Evolutionary conservation across 2,797 vertebrate genomes (phyloP).

Genomic region (Rhyacichthys aspro): DNA sequence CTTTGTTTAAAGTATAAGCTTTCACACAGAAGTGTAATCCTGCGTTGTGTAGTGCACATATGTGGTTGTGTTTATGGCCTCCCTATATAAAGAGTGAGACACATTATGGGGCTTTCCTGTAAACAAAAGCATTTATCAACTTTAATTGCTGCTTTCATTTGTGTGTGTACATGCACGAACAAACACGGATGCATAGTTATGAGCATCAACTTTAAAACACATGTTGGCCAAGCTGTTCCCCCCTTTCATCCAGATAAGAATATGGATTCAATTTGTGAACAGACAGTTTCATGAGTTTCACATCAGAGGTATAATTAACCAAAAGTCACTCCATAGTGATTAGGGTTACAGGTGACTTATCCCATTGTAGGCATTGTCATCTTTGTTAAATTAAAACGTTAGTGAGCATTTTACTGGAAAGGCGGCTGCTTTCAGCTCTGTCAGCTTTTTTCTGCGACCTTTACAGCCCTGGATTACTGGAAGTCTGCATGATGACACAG

Average conservation of each 20-base stretch:
- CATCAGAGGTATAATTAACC: constrained; percentile 42
- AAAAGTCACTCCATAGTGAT: constrained; percentile 17
- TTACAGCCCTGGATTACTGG: constrained; percentile 57
- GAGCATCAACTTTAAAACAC: constrained; percentile 26
- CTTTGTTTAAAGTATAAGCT: constrained; percentile 28
- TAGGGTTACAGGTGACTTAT: constrained; percentile 25
- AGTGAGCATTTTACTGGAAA: constrained; percentile 11
- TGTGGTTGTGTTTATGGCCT: constrained; percentile 54
- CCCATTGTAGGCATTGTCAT: constrained; percentile 23
- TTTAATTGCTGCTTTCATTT: constrained; percentile 55
- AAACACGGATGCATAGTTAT: constrained; percentile 31
- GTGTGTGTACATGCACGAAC: constrained; percentile 19
- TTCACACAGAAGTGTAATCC: constrained; percentile 27
- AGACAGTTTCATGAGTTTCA: constrained; percentile 24
- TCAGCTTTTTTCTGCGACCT: constrained; percentile 40
- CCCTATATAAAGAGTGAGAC: constrained; percentile 54
- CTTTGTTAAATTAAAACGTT: constrained; percentile 1
- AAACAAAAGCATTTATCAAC: constrained; percentile 68
- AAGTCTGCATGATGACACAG: constrained; percentile 65
- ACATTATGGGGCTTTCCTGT: constrained; percentile 56
- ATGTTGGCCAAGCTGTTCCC: constrained; percentile 13
- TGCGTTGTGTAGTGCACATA: constrained; percentile 35
- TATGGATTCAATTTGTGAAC: constrained; percentile 50
- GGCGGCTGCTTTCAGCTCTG: constrained; percentile 3
- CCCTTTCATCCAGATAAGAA: constrained; percentile 18